Base-by-base conservation (phyloP, 1,140 invertebrate genomes). In the Neodiprion fabricii region DNA sequence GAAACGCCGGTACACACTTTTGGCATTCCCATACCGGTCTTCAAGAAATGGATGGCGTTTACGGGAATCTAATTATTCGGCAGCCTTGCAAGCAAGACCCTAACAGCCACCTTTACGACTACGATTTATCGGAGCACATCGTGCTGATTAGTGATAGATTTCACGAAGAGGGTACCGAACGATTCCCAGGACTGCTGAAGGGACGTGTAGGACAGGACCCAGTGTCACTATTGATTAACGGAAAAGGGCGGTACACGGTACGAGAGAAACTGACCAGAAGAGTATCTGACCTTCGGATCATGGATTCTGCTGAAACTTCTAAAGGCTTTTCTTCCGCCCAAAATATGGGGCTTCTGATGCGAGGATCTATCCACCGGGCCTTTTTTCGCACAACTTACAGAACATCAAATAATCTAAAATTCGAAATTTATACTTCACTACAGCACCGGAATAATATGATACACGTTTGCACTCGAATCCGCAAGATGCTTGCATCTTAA, bases 21-120 rank as follows among this genome's bases (percentile, higher is more conserved):
- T 98, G 95, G 92, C 96, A 98, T 84, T 93, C 96, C 1, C 96
- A 98, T 81, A 93, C 94, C 12, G 95, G 95, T 83, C 87, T 96
- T 0, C 96, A 97, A 83, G 94, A 96, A 86, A 88, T 95, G 40
- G 96, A 97, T 82, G 96, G 96, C 83, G 88, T 97, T 67, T 94
- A 94, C 81, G 96, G 96, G 17, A 91, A 94, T 77, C 90, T 97
- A n/a, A 91, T 97, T 3, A 91, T 97, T 21, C 91, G 95, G 67
- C 93, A 95, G 82, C 91, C 95, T 4, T 91, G 91, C 0, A 91
- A 91, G 21, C 88, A 90, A 28, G 95, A 97, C 81, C 92, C 93
- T 17, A 94, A 96, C 86, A 90, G 89, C 70, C 86, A 92, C 79
- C 85, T 94, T 1, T 97, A 96, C 83, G 96, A 97, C 83, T 92